Base-by-base conservation (phyloP, 2,797 vertebrate genomes). In the Parambassis ranga region DNA sequence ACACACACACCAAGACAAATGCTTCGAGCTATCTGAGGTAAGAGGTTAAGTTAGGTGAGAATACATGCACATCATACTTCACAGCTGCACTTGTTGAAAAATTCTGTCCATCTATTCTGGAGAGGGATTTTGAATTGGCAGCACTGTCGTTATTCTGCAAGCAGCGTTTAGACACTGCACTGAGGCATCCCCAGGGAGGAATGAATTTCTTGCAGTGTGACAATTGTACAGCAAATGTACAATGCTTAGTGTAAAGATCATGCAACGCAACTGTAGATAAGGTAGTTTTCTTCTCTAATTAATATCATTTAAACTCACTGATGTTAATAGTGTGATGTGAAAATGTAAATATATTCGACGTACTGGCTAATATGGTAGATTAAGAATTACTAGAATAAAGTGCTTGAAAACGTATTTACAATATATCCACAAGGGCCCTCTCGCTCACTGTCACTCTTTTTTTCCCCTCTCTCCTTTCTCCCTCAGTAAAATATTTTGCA, bases 401-500 rank as follows among this genome's bases (percentile, higher is more conserved):
- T 27, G 24, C 28, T 23, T 2, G 2, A 43, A 30, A 59, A 19
- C 13, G 2, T 5, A 11, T 60, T 58, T 38, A 43, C 23, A 49
- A n/a, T 16, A 33, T 14, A 33, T 36, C 31, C 19, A 18, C 16
- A 27, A 33, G 13, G 33, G 22, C 23, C 43, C 20, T 43, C 28
- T 41, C n/a, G 1, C 44, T 64, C 38, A 14, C 33, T 32, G 5
- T 28, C n/a, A 47, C 28, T 52, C 14, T 67, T 18, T 79, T 64
- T 68, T 57, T 65, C 48, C 35, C 24, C 60, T 49, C 13, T 39
- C 24, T 36, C 14, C 18, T 61, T 47, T 36, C 14, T 69, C 52
- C 20, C 27, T 61, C 72, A 63, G 56, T 62, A 38, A 81, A 80
- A 84, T 70, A 57, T 56, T 81, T 77, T 59, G 58, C 58, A 76